Conservation (phyloP, 2,888 invertebrate genomes). For the Diarsia rubi region DNA sequence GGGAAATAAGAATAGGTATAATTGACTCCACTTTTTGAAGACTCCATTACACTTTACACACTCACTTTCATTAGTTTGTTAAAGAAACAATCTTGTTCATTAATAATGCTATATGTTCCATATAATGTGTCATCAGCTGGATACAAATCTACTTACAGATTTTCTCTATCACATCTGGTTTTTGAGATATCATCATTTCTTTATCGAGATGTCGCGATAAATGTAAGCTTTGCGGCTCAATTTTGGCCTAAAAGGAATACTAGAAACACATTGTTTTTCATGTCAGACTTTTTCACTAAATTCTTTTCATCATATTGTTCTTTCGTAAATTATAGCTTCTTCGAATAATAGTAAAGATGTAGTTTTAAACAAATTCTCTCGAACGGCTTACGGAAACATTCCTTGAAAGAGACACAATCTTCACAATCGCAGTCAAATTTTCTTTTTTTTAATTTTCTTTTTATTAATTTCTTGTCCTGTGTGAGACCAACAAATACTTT, state of each 20-base stretch:
- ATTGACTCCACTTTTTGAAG: neutral
- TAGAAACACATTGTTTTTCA: neutral
- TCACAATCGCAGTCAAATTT: neutral
- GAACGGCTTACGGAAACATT: neutral
- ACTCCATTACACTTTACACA: no score
- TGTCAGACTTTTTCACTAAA: neutral
- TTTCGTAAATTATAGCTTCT: neutral
- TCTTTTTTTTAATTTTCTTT: no score
- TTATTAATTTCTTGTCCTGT: no score
- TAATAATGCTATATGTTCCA: slow-evolving; percentile 2
- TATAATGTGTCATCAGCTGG: neutral
- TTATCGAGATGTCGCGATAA: neutral
- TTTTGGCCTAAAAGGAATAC: neutral
- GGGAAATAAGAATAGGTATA: neutral
- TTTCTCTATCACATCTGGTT: slow-evolving; percentile 22
- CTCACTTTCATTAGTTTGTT: slow-evolving; percentile 4
- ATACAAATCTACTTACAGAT: slow-evolving; percentile 24
- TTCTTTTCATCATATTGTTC: neutral
- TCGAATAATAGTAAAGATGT: neutral
- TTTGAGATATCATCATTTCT: slow-evolving; percentile 15
- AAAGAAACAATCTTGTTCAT: neutral
- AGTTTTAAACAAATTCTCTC: neutral
- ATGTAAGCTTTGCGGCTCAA: neutral
- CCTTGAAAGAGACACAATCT: neutral
- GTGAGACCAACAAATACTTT: no score